A percentile compares a stretch with the other conserved stretches of the same genome.
These are phyloP conservation scores for Embidobia sp. DNA, from an alignment of 2,888 invertebrate species.

Conservation along the genomic window DNA sequence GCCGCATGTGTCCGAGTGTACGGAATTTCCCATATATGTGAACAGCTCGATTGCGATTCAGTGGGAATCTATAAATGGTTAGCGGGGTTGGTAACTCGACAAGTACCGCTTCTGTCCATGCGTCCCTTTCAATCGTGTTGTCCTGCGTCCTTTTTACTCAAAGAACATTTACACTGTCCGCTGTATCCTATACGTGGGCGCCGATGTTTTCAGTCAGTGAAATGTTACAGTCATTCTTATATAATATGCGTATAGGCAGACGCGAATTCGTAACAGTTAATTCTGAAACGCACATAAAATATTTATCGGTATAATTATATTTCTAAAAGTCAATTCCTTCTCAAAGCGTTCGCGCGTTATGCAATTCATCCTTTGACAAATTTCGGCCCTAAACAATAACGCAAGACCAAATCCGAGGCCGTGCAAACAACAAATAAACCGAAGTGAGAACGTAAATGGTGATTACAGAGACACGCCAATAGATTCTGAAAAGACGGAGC, in stretches of 20 bases:
- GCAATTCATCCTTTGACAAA: no score
- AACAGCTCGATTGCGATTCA: conserved; percentile 67
- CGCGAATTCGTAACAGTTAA: no score
- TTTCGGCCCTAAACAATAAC: not conserved
- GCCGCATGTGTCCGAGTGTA: conserved; percentile 63
- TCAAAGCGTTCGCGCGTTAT: no score
- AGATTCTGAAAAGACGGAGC: conserved; percentile 57
- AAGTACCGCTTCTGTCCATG: conserved; percentile 70
- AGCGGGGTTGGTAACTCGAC: conserved; percentile 65
- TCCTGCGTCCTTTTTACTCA: conserved; percentile 58
- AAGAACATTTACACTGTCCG: conserved; percentile 49
- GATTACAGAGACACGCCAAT: conserved; percentile 41
- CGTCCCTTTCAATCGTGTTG: conserved; percentile 65
- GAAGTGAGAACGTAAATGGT: conserved; percentile 36
- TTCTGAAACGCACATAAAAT: no score
- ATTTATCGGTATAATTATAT: no score
- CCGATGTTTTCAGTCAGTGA: conserved; percentile 21
- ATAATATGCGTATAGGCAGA: conserved; percentile 6
- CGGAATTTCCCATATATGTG: conserved; percentile 72
- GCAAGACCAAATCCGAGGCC: not conserved
- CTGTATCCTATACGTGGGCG: conserved; percentile 34
- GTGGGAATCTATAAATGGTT: conserved; percentile 69
- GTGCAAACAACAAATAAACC: conserved; percentile 16
- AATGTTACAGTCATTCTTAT: conserved; percentile 17
- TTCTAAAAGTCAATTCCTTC: no score